Base-by-base conservation (phyloP, 1,140 invertebrate genomes). In the Mamestra configurata region DNA sequence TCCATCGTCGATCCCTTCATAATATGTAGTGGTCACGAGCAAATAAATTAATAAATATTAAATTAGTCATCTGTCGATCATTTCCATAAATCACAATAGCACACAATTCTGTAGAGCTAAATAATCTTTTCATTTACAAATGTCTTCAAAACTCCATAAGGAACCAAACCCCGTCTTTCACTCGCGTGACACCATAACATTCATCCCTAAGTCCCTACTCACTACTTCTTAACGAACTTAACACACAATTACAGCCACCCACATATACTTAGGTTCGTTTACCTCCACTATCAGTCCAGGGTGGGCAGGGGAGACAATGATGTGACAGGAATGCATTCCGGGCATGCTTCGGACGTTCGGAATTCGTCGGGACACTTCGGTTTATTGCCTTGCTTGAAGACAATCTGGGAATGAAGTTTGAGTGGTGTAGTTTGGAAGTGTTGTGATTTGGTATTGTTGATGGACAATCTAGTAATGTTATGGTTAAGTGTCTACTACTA, bases 291-390 rank as follows among this genome's bases (percentile, higher is more conserved):
- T n/a, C 43, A 46, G 40, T 24, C 22, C 31, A 10, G 15, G 5
- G 15, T 24, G 13, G 43, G 43, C 8, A 27, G 22, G 46, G 27
- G 55, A 37, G 70, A n/a, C 64, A 20, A n/a, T 31, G 75, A 79
- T 80, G 80, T 84, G 83, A 80, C 80, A 82, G 73, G 83, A 82
- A 84, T 84, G 80, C 83, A 68, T 84, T 84, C 83, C 80, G 6
- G 15, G 22, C 35, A 79, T 81, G 27, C 68, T 37, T 10, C 31
- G 59, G 72, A 70, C 43, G 49, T 31, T 15, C 18, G 46, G 53
- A 59, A 81, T 81, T 75, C 10, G 40, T 49, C 18, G 18, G 61
- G 64, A 78, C 66, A 77, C 43, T 77, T 27, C 13, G 22, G 37
- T 77, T 64, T 77, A 77, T 77, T 77, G 61, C 15, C 11, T 76